Evolutionary conservation across 2,888 invertebrate genomes (phyloP), one percentile per base, ranked within the genome.

Genomic region (Timema podura): DNA sequence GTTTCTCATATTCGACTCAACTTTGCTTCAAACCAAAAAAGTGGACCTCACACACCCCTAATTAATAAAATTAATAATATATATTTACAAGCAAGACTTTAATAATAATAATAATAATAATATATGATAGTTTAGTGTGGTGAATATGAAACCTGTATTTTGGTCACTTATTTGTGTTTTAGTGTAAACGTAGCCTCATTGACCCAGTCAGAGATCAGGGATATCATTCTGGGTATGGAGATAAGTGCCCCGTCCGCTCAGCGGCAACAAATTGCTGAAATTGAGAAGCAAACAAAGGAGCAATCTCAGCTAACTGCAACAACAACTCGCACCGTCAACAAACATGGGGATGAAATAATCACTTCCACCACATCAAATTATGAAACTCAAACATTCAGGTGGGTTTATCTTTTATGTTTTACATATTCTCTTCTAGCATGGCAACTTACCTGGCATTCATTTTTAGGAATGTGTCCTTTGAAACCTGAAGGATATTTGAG

Each of bases 171-270:
- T 49, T 16, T 64, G 13, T n/a, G 6, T 78, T 78, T 48, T 80
- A 91, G 90, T 79, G 99, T 99, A 0, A 99, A 99, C 80, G 98
- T 99, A 0, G 98, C 98, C 0, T 99, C 98, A 0, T 85, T 99
- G 57, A 99, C 99, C 0, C 99, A 99, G 80, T 98, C 98, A 0
- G 99, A 99, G 85, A 98, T 99, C 80, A 91, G 99, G 70, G 99
- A 99, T 82, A 99, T 99, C 75, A 98, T 99, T 78, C 87, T 99
- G 73, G 98, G 98, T 78, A 99, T 99, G 99, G 99, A 99, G 84
- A 99, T 99, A 75, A 97, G 97, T 13, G 99, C 99, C 1, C 99
- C 99, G 0, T 98, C 98, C 0, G 98, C 98, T 0, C 99, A 99
- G 79, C 87, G 99, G 64, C 99, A 99, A 81, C 99, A 99, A 83